phyloP scores from a whole-genome alignment of 64 coral and sea anemone species.

The Stichodactyla helianthus region DNA sequence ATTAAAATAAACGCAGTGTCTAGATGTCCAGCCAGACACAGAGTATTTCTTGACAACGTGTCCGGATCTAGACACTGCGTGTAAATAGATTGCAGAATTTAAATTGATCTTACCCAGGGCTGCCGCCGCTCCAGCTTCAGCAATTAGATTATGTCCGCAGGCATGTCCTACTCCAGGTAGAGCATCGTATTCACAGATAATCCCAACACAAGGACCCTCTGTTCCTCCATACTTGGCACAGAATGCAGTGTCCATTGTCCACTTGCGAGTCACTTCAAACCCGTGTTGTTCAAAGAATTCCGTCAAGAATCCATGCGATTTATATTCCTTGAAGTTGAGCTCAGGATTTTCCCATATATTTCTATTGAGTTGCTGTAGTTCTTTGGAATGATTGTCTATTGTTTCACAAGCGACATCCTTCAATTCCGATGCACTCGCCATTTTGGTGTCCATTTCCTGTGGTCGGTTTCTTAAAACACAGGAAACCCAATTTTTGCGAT shows the following conservation, averaged over 20 bases:
- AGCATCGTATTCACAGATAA: conserved; percentile 42
- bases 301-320: conserved; percentile 35
- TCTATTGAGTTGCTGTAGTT: conserved; percentile 29
- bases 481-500: too few relatives aligned
- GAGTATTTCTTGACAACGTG: too few relatives aligned
- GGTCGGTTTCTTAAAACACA: too few relatives aligned
- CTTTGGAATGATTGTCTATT: conserved; percentile 37
- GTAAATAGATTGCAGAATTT: neutral
- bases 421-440: neutral
- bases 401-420: conserved; percentile 29
- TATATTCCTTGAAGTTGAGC: conserved; percentile 21
- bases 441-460: neutral
- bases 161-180: conserved; percentile 49
- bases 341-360: conserved; percentile 59
- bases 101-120: conserved; percentile 50
- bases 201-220: conserved; percentile 58
- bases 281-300: conserved; percentile 36
- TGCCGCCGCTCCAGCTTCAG: conserved; percentile 64
- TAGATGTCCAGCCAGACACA: too few relatives aligned
- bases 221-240: neutral
- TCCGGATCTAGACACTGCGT: too few relatives aligned
- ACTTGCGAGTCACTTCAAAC: conserved; percentile 29
- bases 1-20: too few relatives aligned
- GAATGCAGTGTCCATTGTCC: conserved; percentile 34
- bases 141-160: conserved; percentile 16